These are phyloP conservation scores for Nomada hirtipes DNA, from an alignment of 2,888 invertebrate genomes.

Conservation along the genomic window DNA sequence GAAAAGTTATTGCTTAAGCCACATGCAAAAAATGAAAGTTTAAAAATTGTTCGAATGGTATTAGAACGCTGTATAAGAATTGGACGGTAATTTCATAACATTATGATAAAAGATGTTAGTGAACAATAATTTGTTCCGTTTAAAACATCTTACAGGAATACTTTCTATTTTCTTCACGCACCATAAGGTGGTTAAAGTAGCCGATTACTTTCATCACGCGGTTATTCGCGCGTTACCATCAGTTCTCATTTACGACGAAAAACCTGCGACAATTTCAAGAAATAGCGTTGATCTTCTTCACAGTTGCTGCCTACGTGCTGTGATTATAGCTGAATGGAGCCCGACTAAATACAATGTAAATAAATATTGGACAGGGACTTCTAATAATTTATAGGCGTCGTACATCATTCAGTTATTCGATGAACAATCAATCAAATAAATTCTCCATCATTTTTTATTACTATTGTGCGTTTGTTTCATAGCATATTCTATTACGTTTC, in stretches of 20 bases:
- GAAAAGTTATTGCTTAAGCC: background rate
- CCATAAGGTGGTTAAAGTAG: background rate
- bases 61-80: too few relatives aligned
- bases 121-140: background rate
- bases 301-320: background rate
- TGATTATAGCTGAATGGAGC: background rate
- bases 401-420: background rate
- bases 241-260: background rate
- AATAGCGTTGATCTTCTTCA: background rate
- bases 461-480: too few relatives aligned
- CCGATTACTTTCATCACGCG: constrained; percentile 22
- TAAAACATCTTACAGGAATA: constrained; percentile 8
- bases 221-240: constrained; percentile 4
- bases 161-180: constrained; percentile 30
- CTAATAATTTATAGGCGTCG: background rate
- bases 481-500: too few relatives aligned
- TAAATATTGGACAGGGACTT: background rate
- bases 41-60: background rate
- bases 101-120: background rate
- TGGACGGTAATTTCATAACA: background rate
- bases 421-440: background rate
- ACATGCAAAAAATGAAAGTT: background rate
- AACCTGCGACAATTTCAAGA: constrained; percentile 1
- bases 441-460: background rate
- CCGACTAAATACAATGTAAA: background rate